Evolutionary conservation across 2,113 vertebrate species (phyloP).

Genomic region (Syrmaticus mikado): DNA sequence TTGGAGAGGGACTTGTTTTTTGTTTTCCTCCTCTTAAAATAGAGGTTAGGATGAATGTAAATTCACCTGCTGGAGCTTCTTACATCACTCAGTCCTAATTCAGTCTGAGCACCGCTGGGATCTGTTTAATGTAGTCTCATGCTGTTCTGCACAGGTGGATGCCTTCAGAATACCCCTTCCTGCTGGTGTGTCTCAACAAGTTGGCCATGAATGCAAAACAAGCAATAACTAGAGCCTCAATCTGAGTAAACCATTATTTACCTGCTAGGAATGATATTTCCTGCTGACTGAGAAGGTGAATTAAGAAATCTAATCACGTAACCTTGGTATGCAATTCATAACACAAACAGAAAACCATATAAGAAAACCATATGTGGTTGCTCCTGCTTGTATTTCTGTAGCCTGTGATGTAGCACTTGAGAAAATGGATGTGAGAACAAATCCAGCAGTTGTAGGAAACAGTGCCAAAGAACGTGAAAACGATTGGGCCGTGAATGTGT

Average conservation of each 20-base stretch:
- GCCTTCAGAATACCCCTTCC: constrained; percentile 34
- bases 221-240: constrained; percentile 11
- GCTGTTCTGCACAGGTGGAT: neutral
- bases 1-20: neutral
- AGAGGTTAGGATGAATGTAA: neutral
- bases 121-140: neutral
- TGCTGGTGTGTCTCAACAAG: constrained; percentile 47
- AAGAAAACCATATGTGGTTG: neutral
- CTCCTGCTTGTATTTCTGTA: neutral
- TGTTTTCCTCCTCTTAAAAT: neutral
- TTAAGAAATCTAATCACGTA: neutral
- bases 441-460: neutral
- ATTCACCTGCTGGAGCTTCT: neutral
- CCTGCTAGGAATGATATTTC: constrained; percentile 50
- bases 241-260: constrained; percentile 63
- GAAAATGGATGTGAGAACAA: neutral
- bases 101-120: accelerated
- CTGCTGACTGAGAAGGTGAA: neutral
- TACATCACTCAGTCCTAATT: neutral
- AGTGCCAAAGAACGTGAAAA: neutral
- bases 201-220: constrained; percentile 53
- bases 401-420: neutral
- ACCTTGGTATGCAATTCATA: neutral
- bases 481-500: neutral
- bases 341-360: neutral